Conservation (phyloP, 2,113 vertebrate genomes). For the Phalacrocorax pelagicus region DNA sequence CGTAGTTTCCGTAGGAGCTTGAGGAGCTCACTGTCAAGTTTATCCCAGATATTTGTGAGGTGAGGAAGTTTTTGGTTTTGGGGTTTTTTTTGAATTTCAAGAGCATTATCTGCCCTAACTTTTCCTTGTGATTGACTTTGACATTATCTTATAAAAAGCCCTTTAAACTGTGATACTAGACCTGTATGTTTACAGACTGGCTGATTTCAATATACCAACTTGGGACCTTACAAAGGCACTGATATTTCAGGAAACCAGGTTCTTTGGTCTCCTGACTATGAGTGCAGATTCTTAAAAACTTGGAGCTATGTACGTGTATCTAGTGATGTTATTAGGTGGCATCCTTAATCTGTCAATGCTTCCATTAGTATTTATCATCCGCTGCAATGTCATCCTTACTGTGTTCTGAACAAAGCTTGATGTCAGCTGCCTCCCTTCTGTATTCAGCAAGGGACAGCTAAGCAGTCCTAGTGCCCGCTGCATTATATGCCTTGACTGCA, state of each 20-base stretch:
- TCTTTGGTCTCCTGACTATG: neutral
- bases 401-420: neutral
- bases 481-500: neutral
- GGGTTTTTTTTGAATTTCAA: neutral
- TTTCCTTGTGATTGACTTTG: neutral
- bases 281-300: neutral
- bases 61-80: neutral
- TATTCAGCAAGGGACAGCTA: neutral
- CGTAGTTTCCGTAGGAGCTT: neutral
- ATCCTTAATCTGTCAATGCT: neutral
- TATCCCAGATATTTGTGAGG: neutral
- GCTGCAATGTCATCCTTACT: neutral
- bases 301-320: neutral
- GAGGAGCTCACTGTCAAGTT: neutral
- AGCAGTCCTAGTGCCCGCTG: neutral
- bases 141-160: neutral
- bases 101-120: neutral
- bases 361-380: neutral
- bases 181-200: neutral
- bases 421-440: neutral
- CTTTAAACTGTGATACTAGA: neutral
- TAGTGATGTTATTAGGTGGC: neutral
- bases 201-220: neutral
- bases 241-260: neutral
- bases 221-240: neutral